phyloP scores from a whole-genome alignment of 2,888 invertebrate species.

The Acleris sparsana region DNA sequence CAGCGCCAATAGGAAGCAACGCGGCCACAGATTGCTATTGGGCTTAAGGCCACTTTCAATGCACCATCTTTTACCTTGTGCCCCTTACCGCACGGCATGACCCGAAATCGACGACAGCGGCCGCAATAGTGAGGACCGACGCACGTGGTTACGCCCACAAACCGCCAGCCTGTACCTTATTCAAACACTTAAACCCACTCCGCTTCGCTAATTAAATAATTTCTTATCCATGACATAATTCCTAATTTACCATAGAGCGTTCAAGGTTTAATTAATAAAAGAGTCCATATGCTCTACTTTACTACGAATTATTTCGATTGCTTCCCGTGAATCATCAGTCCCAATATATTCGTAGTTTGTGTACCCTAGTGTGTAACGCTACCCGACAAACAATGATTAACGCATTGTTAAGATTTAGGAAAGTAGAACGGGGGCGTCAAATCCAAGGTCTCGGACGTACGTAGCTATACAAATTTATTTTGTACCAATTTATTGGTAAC shows the following conservation, averaged over 20 bases:
- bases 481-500: constrained; percentile 59
- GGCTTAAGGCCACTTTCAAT: constrained; percentile 83
- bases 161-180: constrained; percentile 24
- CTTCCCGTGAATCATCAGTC: constrained; percentile 17
- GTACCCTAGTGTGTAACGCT: constrained; percentile 37
- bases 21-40: constrained; percentile 79
- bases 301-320: constrained; percentile 13
- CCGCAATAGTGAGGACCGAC: constrained; percentile 41
- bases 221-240: constrained; percentile 35
- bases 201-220: constrained; percentile 24
- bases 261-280: constrained; percentile 33
- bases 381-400: constrained; percentile 69
- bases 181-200: constrained; percentile 34
- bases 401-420: constrained; percentile 75
- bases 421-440: constrained; percentile 78
- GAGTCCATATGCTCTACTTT: constrained; percentile 24
- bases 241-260: constrained; percentile 22
- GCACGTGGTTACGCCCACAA: constrained; percentile 39
- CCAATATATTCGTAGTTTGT: constrained; percentile 6
- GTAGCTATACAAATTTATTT: constrained; percentile 71
- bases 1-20: constrained; percentile 81
- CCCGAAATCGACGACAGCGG: constrained; percentile 64
- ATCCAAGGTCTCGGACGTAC: constrained; percentile 71
- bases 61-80: constrained; percentile 84
- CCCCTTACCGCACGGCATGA: constrained; percentile 76